Conservation (phyloP, 2,797 vertebrate genomes). For the Eulemur mongoz region DNA sequence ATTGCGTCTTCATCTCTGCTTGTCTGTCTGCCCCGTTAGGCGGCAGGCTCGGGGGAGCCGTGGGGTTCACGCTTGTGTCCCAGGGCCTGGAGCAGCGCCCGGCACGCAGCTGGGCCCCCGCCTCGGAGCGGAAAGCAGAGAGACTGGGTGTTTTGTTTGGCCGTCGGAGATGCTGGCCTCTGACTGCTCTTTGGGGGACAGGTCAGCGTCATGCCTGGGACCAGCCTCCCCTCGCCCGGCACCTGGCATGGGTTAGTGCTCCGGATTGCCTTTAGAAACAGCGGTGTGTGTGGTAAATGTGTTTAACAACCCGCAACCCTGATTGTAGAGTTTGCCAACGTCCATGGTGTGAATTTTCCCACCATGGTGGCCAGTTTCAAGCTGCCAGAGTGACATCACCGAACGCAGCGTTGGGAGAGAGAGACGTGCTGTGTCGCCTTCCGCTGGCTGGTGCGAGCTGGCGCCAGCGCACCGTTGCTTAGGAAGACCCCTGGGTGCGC, state of each 20-base stretch:
- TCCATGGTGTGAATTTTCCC: not conserved
- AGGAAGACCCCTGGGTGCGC: not conserved
- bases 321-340: accelerated
- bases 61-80: accelerated
- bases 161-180: not conserved
- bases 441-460: not conserved
- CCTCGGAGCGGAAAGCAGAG: accelerated
- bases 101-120: no score
- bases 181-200: not conserved
- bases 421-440: not conserved
- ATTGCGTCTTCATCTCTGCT: not conserved
- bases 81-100: not conserved
- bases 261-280: not conserved
- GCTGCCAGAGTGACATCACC: not conserved
- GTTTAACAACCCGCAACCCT: not conserved
- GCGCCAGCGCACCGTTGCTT: not conserved
- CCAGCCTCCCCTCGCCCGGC: accelerated
- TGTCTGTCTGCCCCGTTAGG: not conserved
- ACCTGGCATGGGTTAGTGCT: accelerated
- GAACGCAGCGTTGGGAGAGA: not conserved
- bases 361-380: accelerated
- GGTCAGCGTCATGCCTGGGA: not conserved
- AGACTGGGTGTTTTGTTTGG: not conserved
- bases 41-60: not conserved
- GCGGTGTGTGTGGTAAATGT: not conserved